A percentile compares a stretch with the other conserved stretches of the same genome.
phyloP scores from a whole-genome alignment of 2,113 vertebrate species.

The Silurus meridionalis region DNA sequence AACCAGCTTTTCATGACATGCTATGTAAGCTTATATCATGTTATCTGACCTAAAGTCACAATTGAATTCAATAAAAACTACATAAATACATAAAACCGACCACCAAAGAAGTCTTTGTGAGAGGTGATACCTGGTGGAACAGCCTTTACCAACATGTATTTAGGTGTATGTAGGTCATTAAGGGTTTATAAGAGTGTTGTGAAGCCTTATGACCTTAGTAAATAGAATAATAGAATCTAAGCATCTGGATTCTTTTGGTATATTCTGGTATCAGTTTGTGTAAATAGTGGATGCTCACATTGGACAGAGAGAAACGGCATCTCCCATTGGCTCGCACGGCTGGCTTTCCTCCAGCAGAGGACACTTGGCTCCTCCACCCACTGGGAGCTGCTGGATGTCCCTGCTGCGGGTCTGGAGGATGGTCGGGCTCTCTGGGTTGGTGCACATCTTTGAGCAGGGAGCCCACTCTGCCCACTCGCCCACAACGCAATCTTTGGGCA shows the following conservation, averaged over 20 bases:
- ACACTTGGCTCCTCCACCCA: slow-evolving; percentile 80
- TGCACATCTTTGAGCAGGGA: slow-evolving; percentile 84
- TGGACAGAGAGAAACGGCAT: slow-evolving; percentile 78
- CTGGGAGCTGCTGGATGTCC: slow-evolving; percentile 79
- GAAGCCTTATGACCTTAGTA: neutral
- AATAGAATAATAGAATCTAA: neutral
- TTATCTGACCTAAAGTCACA: neutral
- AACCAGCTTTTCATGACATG: neutral
- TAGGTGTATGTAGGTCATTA: neutral
- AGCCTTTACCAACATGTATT: neutral
- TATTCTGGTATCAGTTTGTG: neutral
- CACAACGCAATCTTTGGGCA: slow-evolving; percentile 85
- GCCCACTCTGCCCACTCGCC: slow-evolving; percentile 88
- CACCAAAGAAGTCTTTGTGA: neutral
- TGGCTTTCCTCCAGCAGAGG: slow-evolving; percentile 80
- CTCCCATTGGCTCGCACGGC: slow-evolving; percentile 76
- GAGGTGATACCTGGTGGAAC: neutral
- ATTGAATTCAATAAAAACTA: too few relatives aligned
- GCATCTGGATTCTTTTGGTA: neutral
- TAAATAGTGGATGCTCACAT: slow-evolving; percentile 75
- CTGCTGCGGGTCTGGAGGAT: slow-evolving; percentile 78
- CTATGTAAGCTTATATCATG: neutral
- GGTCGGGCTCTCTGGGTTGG: slow-evolving; percentile 69
- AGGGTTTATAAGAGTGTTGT: neutral
- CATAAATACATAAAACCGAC: neutral